A percentile compares a stretch with the other conserved stretches of the same genome.
These are phyloP conservation scores for Elachura formosa DNA, from an alignment of 2,113 vertebrate species.

Conservation along the genomic window DNA sequence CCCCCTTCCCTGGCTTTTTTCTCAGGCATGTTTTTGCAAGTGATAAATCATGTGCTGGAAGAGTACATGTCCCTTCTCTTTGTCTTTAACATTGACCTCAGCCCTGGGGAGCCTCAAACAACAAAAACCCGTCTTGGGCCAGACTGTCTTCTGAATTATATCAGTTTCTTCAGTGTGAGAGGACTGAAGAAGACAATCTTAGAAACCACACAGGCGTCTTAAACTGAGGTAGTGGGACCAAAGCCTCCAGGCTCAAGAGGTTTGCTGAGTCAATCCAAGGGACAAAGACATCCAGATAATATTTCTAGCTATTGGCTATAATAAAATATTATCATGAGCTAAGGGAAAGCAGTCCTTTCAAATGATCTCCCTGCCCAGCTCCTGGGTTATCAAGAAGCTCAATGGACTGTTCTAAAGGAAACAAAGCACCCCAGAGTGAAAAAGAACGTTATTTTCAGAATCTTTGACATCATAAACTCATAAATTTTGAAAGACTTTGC, in stretches of 20 bases:
- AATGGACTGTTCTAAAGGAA: neutral
- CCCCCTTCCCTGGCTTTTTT: neutral
- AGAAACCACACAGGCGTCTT: neutral
- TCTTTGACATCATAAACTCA: neutral
- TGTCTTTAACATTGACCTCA: constrained; percentile 47
- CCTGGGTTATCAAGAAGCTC: neutral
- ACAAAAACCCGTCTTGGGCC: neutral
- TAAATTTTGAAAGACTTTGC: neutral
- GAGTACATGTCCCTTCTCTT: neutral
- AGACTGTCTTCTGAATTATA: neutral
- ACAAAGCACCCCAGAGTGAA: neutral
- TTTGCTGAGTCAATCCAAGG: neutral
- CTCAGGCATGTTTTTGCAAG: neutral
- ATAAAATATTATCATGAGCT: neutral
- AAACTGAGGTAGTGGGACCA: neutral
- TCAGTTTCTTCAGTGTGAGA: neutral
- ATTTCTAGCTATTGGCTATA: neutral
- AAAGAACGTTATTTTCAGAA: neutral
- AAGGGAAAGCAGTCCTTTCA: neutral
- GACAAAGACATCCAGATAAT: neutral
- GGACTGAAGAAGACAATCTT: neutral
- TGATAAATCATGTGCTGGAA: constrained; percentile 33
- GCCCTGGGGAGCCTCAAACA: neutral
- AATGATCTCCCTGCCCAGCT: neutral
- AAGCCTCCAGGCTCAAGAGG: neutral